Conservation (phyloP, 30 jellyfish, hydroid and myxozoan genomes). For the Chironex yamaguchii region DNA sequence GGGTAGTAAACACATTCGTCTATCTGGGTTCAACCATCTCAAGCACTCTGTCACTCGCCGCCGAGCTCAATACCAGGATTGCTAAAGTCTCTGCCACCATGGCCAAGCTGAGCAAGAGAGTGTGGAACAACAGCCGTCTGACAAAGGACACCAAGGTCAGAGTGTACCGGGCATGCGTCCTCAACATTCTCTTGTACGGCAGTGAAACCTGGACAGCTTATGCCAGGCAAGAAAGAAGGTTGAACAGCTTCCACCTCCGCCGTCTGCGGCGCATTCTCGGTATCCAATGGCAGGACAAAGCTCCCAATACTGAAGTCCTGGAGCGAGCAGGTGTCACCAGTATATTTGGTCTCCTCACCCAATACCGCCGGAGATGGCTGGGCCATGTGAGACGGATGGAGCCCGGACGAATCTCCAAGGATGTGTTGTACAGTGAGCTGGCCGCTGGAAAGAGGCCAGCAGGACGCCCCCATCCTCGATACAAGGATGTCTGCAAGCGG, state of each 20-base stretch:
- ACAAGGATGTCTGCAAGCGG: too few relatives aligned
- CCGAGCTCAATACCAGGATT: too few relatives aligned
- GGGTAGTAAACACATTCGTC: neutral
- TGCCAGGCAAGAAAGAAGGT: slow-evolving; percentile 21
- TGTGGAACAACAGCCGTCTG: neutral
- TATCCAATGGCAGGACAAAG: neutral
- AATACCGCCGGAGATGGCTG: too few relatives aligned
- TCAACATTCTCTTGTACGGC: slow-evolving; percentile 1
- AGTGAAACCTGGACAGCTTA: slow-evolving; percentile 9
- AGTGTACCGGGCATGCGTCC: neutral
- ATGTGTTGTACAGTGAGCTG: neutral
- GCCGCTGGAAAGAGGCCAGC: too few relatives aligned
- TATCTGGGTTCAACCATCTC: slow-evolving; percentile 2
- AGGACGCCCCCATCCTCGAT: too few relatives aligned
- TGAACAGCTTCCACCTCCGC: slow-evolving; percentile 20
- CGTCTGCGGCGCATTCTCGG: neutral
- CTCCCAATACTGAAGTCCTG: neutral
- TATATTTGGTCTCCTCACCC: too few relatives aligned
- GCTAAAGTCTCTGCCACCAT: too few relatives aligned
- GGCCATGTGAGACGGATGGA: too few relatives aligned
- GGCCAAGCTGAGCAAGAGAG: neutral
- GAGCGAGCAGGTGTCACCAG: too few relatives aligned
- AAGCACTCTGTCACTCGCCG: too few relatives aligned
- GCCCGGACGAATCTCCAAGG: slow-evolving; percentile 3
- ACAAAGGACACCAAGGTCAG: slow-evolving; percentile 15